A percentile compares a stretch with the other conserved stretches of the same genome.
Evolutionary conservation across 2,113 vertebrate genomes (phyloP).

Genomic region (Arvicanthis niloticus): DNA sequence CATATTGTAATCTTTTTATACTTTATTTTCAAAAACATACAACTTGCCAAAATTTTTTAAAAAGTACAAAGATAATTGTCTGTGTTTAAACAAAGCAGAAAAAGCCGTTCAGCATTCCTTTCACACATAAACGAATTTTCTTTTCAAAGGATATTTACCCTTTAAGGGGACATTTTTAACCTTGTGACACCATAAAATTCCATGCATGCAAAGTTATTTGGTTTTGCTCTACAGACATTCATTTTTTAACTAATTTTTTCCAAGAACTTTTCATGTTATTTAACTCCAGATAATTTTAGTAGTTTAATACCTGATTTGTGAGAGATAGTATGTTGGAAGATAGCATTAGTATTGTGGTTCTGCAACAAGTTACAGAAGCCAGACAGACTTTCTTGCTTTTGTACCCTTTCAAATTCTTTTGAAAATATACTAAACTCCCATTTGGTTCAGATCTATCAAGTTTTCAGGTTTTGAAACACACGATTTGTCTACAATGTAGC

Average conservation of each 20-base stretch:
- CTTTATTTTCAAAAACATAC: constrained; percentile 48
- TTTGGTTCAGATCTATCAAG: not conserved
- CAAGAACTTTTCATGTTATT: constrained; percentile 30
- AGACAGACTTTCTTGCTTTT: not conserved
- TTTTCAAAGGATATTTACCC: constrained; percentile 76
- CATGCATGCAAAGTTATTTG: constrained; percentile 71
- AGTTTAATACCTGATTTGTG: constrained; percentile 58
- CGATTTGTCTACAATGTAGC: not conserved
- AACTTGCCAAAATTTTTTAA: constrained; percentile 37
- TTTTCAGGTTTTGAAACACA: not conserved
- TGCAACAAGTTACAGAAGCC: not conserved
- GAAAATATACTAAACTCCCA: constrained; percentile 1
- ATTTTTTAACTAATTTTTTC: constrained; percentile 41
- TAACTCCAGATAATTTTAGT: constrained; percentile 24
- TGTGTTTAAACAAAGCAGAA: constrained; percentile 75
- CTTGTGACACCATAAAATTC: constrained; percentile 78
- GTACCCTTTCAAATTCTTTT: constrained; percentile 12
- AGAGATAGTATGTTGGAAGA: constrained; percentile 53
- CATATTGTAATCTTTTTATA: constrained; percentile 46
- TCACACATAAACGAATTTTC: constrained; percentile 73
- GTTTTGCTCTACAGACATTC: constrained; percentile 73
- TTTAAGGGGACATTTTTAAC: constrained; percentile 77
- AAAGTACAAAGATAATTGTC: constrained; percentile 68
- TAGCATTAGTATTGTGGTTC: constrained; percentile 53
- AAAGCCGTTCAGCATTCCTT: constrained; percentile 54